phyloP scores from a whole-genome alignment of 1,140 invertebrate genomes.

The Luehdorfia chinensis region DNA sequence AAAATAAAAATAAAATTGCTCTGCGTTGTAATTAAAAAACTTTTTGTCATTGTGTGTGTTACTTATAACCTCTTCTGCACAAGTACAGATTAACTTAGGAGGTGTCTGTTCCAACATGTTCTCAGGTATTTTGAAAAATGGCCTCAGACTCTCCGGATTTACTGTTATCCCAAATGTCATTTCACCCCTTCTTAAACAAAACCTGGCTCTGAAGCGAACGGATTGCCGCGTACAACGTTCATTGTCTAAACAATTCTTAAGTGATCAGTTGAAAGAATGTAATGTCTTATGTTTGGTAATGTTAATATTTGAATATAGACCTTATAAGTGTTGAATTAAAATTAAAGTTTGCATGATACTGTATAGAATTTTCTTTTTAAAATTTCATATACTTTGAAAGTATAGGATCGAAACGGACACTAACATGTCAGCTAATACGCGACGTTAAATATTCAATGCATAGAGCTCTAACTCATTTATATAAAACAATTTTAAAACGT shows the following conservation, averaged over 20 bases:
- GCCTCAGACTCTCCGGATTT: conserved; percentile 56
- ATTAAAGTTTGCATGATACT: conserved; percentile 21
- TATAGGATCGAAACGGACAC: conserved; percentile 41
- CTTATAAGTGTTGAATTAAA: conserved; percentile 18
- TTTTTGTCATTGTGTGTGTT: too few species aligned
- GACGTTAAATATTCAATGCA: conserved; percentile 21
- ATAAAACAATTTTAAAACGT: conserved; percentile 47
- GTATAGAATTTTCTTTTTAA: conserved; percentile 40
- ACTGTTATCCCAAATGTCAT: conserved; percentile 68
- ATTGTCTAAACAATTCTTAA: conserved; percentile 73
- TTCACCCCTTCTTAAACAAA: conserved; percentile 68
- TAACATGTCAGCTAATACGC: conserved; percentile 19
- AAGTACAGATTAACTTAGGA: too few species aligned
- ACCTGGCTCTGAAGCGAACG: conserved; percentile 66
- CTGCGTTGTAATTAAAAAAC: too few species aligned
- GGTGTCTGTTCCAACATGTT: conserved; percentile 2
- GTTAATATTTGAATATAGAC: conserved; percentile 23
- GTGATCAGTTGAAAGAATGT: conserved; percentile 38
- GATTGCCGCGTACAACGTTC: conserved; percentile 63
- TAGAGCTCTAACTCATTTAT: conserved; percentile 31
- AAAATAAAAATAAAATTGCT: too few species aligned
- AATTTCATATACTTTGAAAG: conserved; percentile 39
- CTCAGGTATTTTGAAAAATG: conserved; percentile 65
- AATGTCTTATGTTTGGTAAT: conserved; percentile 26
- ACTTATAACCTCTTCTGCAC: too few species aligned